A percentile compares a stretch with the other conserved stretches of the same genome.
Evolutionary conservation across 2,888 invertebrate genomes (phyloP).

Genomic region (Cylloceria caligata): DNA sequence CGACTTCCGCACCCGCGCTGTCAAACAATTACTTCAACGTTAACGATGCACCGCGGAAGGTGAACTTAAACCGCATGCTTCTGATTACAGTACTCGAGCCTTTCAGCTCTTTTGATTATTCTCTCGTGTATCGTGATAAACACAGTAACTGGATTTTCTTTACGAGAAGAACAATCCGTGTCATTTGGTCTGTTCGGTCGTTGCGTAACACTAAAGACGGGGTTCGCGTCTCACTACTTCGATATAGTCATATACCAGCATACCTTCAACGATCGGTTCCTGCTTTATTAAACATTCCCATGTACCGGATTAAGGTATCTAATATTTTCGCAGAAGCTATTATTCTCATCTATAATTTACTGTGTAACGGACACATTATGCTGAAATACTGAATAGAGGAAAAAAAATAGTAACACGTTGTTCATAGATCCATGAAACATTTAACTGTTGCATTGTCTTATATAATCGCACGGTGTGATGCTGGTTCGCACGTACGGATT

Average conservation of each 20-base stretch:
- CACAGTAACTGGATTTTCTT: slow-evolving; percentile 3
- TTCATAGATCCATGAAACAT: neutral
- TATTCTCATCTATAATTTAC: slow-evolving; percentile 3
- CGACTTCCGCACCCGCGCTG: neutral
- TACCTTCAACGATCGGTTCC: neutral
- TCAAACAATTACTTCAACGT: slow-evolving; percentile 2
- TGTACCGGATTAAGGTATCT: neutral
- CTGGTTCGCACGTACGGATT: slow-evolving; percentile 1
- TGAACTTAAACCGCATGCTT: neutral
- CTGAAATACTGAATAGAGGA: neutral
- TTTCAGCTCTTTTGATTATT: neutral
- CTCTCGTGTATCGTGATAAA: slow-evolving; percentile 6
- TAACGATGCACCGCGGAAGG: neutral
- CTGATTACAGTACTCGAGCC: neutral
- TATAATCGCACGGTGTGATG: slow-evolving; percentile 8
- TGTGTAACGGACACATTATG: neutral
- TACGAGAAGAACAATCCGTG: neutral
- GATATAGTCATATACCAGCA: neutral
- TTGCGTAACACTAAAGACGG: slow-evolving; percentile 47
- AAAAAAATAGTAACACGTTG: neutral
- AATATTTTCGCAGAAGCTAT: neutral
- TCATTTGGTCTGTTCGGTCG: neutral
- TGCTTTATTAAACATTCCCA: neutral
- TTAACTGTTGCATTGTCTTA: neutral
- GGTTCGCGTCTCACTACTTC: slow-evolving; percentile 39